Base-by-base conservation (phyloP, 2,797 vertebrate species). In the Pelodytes ibericus region DNA sequence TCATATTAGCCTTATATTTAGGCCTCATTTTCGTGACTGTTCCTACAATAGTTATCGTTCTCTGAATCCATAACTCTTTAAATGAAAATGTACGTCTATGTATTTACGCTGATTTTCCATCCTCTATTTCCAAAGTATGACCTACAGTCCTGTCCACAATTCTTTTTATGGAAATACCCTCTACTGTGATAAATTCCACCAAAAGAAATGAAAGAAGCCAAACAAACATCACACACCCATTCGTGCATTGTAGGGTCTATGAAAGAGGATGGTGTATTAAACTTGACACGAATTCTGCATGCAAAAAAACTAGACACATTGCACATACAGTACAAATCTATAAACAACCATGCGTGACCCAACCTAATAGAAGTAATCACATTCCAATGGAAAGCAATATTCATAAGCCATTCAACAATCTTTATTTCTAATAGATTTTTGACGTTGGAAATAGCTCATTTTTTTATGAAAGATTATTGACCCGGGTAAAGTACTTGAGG, bases 401-500 rank as follows among this genome's bases (percentile, higher is more conserved):
- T 67, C 63, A 74, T 47, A 74, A 74, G 27, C 63, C 51, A 47
- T 74, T 29, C 31, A 74, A 25, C 62, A 74, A 47, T 67, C 72
- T 60, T 67, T 67, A 74, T 74, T 59, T 49, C n/a, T 67, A 49
- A 74, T 74, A 47, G 72, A 74, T 67, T 65, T 74, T 47, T 66
- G 27, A 67, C 27, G 33, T 31, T 57, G 39, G 22, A 65, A 74
- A 49, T 53, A 67, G 39, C 63, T 67, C 3, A 74, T 74, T 74
- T 44, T 36, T 31, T 74, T 74, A 58, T 74, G 51, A 74, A 74
- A 74, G 63, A 47, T 67, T 64, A 67, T 59, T 67, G 63, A 67
- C 53, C 63, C 56, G 30, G 20, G 36, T 44, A 67, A 36, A 74
- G 60, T 56, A 51, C 29, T 53, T 64, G 30, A 53, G 47, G 44